Evolutionary conservation across 2,888 invertebrate species (phyloP).

Genomic region (Agelastica alni): DNA sequence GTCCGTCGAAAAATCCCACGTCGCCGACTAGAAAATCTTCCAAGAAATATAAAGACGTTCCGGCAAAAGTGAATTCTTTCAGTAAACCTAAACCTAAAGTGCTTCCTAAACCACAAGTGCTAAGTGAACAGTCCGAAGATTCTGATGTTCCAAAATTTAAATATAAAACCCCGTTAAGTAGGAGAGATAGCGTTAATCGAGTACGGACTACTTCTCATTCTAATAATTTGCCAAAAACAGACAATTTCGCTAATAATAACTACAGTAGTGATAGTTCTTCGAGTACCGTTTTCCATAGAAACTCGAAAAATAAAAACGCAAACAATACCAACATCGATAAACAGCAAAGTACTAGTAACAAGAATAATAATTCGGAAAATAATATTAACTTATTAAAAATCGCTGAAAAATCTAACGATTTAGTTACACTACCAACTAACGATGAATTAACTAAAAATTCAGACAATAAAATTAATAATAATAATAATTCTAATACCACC

Average conservation of each 20-base stretch:
- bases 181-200: constrained; percentile 43
- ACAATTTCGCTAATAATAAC: constrained; percentile 24
- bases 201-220: constrained; percentile 36
- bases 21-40: constrained; percentile 49
- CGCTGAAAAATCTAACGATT: constrained; percentile 11
- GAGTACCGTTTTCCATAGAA: constrained; percentile 28
- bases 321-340: constrained; percentile 21
- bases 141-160: constrained; percentile 36
- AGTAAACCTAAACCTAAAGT: constrained; percentile 53
- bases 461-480: constrained; percentile 23
- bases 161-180: constrained; percentile 28
- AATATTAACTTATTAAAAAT: constrained; percentile 15
- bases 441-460: not conserved
- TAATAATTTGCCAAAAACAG: constrained; percentile 36
- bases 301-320: constrained; percentile 20
- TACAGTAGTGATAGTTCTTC: constrained; percentile 39
- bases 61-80: constrained; percentile 55
- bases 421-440: constrained; percentile 6
- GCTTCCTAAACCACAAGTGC: constrained; percentile 52
- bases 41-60: constrained; percentile 50
- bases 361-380: constrained; percentile 16
- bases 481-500: constrained; percentile 13
- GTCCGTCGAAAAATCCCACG: constrained; percentile 45
- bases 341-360: not conserved
- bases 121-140: constrained; percentile 43